Conservation (phyloP, 2,888 invertebrate species). For the Drosophila setosimentum region DNA sequence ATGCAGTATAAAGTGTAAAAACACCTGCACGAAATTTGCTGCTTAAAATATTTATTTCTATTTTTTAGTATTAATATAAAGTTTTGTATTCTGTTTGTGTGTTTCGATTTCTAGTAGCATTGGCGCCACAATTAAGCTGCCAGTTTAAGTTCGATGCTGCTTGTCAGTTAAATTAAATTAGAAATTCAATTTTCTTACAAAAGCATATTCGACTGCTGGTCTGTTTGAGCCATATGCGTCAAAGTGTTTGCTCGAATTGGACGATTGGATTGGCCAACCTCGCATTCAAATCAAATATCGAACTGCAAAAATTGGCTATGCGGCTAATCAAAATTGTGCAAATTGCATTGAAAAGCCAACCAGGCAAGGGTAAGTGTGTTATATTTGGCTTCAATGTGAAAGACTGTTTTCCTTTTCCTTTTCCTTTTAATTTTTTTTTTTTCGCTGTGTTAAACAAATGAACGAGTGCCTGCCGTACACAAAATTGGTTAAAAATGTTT, state of each 20-base stretch:
- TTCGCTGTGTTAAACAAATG: slow-evolving; percentile 33
- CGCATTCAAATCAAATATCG: slow-evolving; percentile 63
- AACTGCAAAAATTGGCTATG: slow-evolving; percentile 46
- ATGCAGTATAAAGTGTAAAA: neutral
- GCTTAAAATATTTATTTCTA: slow-evolving; percentile 11
- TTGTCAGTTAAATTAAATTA: slow-evolving; percentile 79
- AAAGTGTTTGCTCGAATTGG: slow-evolving; percentile 58
- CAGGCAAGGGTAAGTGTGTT: neutral
- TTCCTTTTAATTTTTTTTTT: neutral
- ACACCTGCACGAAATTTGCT: slow-evolving; percentile 45
- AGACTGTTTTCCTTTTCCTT: slow-evolving; percentile 9
- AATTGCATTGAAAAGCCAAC: slow-evolving; percentile 50
- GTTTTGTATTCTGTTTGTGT: slow-evolving; percentile 1
- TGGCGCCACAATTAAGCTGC: slow-evolving; percentile 47
- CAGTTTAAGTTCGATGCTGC: slow-evolving; percentile 28
- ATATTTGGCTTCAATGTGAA: slow-evolving; percentile 22
- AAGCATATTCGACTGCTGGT: slow-evolving; percentile 46
- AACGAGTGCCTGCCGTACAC: slow-evolving; percentile 4
- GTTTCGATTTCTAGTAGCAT: slow-evolving; percentile 34
- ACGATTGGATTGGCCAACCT: slow-evolving; percentile 16
- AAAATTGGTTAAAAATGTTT: slow-evolving; percentile 37
- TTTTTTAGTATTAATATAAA: slow-evolving; percentile 68
- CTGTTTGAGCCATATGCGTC: slow-evolving; percentile 62
- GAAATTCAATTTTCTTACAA: slow-evolving; percentile 77
- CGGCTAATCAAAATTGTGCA: slow-evolving; percentile 62